phyloP scores from a whole-genome alignment of 2,113 vertebrate genomes.

The Oplegnathus fasciatus region DNA sequence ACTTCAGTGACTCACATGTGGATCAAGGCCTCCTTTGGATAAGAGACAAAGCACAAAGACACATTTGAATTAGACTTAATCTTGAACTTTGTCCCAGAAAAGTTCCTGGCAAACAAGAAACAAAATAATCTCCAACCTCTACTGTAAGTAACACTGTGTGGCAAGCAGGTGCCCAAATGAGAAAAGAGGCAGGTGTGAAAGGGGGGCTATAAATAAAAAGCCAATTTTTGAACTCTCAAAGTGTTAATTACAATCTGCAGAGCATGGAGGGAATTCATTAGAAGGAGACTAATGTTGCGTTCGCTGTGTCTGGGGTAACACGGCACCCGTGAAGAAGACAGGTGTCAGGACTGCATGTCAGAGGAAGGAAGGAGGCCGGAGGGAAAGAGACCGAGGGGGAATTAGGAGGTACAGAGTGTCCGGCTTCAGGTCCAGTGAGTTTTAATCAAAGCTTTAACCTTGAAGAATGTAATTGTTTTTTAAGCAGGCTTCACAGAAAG shows the following conservation, averaged over 20 bases:
- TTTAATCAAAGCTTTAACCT: constrained; percentile 60
- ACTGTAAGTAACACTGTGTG: neutral
- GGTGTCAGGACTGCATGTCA: constrained; percentile 38
- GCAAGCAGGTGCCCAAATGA: constrained; percentile 15
- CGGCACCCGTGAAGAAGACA: constrained; percentile 8
- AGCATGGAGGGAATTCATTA: constrained; percentile 46
- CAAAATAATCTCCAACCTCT: neutral
- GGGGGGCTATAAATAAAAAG: constrained; percentile 66
- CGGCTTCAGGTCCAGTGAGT: constrained; percentile 24
- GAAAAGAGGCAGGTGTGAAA: constrained; percentile 39
- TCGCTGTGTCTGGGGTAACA: constrained; percentile 28
- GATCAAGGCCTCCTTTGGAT: neutral
- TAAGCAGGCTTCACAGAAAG: constrained; percentile 9
- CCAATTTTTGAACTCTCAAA: constrained; percentile 49
- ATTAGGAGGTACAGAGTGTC: constrained; percentile 8
- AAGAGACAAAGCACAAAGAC: constrained; percentile 5
- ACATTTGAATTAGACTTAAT: neutral
- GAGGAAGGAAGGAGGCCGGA: constrained; percentile 22
- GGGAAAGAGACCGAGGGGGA: constrained; percentile 4
- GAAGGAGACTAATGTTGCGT: constrained; percentile 47
- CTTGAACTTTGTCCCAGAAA: neutral
- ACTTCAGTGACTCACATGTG: neutral
- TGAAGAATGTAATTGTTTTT: constrained; percentile 36
- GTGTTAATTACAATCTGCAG: constrained; percentile 71
- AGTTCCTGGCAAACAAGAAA: constrained; percentile 3